Base-by-base conservation (phyloP, 2,888 invertebrate genomes). In the Diplazon laetatorius region DNA sequence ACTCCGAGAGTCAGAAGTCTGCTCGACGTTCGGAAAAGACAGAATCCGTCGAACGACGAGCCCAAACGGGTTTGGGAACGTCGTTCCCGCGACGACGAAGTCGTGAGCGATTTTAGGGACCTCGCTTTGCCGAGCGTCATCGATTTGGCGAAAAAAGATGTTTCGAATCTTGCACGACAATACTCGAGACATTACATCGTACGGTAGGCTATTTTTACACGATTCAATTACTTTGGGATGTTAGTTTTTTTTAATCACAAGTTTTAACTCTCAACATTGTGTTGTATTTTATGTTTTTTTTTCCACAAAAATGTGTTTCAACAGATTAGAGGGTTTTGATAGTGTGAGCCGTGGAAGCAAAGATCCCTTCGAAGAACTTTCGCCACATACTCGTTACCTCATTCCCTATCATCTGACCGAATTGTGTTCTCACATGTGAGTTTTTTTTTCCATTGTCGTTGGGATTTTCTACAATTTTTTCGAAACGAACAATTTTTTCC, bases 291-390 rank as follows among this genome's bases (percentile, higher is more conserved):
- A 20, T 22, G 12, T n/a, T 10, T n/a, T n/a, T n/a, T 42, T 42
- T 2, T 6, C 1, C 4, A 2, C 1, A 1, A n/a, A n/a, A n/a
- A n/a, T n/a, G n/a, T n/a, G n/a, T n/a, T n/a, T n/a, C n/a, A n/a
- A n/a, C 52, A 89, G 89, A 70, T 72, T 89, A 14, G 86, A 87
- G 81, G 85, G 84, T 30, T 84, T 84, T 68, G 82, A 84, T 16
- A 74, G 66, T n/a, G 76, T 66, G 59, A 73, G 63, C 16, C 80
- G 82, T 46, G 80, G 76, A 42, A 62, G 55, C 14, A 74, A 79
- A 5, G 88, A 89, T 83, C 89, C 88, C 30, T 88, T 89, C 60
- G 69, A 79, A 35, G 84, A 85, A 76, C 82, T 89, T 37, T 86
- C 87, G 22, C 83, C 87, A 39, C 83, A 86, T 55, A 83, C 77